Conservation (phyloP, 2,113 vertebrate genomes). For the Henicopernis longicauda region DNA sequence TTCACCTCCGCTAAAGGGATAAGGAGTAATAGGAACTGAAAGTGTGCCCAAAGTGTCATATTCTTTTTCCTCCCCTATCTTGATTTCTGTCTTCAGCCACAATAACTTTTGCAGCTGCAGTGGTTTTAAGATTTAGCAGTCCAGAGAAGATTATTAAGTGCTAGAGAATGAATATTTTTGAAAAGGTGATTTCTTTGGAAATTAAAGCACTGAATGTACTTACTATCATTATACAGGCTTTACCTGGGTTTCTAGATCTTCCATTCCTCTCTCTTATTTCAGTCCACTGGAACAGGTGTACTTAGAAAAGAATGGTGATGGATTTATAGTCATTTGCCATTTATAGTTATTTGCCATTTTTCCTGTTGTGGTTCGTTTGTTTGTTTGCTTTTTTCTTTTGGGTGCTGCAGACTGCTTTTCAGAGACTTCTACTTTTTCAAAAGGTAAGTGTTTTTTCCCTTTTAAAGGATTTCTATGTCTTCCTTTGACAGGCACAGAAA, state of each 20-base stretch:
- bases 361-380: no score
- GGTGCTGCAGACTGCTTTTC: background rate
- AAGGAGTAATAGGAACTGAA: background rate
- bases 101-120: background rate
- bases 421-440: background rate
- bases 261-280: background rate
- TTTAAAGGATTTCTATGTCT: background rate
- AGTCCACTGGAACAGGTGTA: background rate
- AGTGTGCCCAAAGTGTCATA: background rate
- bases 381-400: background rate
- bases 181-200: background rate
- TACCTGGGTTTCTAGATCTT: background rate
- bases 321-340: background rate
- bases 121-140: background rate
- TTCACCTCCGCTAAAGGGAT: background rate
- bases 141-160: background rate
- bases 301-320: background rate
- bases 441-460: background rate
- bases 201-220: background rate
- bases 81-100: background rate
- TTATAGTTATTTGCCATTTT: background rate
- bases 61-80: background rate
- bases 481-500: background rate
- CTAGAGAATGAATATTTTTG: background rate
- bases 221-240: background rate